These are phyloP conservation scores for Oopsacas minuta DNA, from an alignment of 37 sponge, comb jelly and placozoan species.

Conservation along the genomic window DNA sequence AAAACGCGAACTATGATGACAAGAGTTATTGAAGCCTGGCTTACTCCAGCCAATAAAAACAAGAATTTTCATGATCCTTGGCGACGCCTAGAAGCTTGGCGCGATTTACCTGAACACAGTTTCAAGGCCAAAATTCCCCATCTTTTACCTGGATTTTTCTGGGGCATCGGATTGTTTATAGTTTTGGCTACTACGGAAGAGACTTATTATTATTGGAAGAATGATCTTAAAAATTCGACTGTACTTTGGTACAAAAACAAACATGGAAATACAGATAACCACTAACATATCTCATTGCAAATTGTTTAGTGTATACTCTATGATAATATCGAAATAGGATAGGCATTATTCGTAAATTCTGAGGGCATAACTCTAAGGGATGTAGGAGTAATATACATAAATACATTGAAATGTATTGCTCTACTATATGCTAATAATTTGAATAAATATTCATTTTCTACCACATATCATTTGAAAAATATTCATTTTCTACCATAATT, in stretches of 20 bases:
- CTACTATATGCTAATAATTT: no score
- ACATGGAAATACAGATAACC: background rate
- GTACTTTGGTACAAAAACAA: background rate
- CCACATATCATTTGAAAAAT: no score
- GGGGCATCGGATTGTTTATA: slow-evolving; percentile 65
- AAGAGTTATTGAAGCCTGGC: background rate
- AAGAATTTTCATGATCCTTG: slow-evolving; percentile 12
- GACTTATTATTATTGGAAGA: slow-evolving; percentile 35
- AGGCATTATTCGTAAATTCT: no score
- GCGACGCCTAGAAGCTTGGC: slow-evolving; percentile 1
- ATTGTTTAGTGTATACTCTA: no score
- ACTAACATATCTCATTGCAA: no score
- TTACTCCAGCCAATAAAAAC: background rate
- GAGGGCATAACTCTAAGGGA: no score
- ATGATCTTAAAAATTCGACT: background rate
- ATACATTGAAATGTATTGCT: no score
- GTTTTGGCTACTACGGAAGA: slow-evolving; percentile 55
- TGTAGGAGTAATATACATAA: no score
- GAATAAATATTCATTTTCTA: no score
- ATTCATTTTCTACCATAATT: no score
- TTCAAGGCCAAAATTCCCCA: background rate
- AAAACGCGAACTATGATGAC: background rate
- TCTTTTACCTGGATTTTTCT: slow-evolving; percentile 55
- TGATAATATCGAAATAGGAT: no score
- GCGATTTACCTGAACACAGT: slow-evolving; percentile 2